Evolutionary conservation across 2,888 invertebrate genomes (phyloP), one percentile per base, ranked within the genome.

Genomic region (Eupithecia tripunctaria): DNA sequence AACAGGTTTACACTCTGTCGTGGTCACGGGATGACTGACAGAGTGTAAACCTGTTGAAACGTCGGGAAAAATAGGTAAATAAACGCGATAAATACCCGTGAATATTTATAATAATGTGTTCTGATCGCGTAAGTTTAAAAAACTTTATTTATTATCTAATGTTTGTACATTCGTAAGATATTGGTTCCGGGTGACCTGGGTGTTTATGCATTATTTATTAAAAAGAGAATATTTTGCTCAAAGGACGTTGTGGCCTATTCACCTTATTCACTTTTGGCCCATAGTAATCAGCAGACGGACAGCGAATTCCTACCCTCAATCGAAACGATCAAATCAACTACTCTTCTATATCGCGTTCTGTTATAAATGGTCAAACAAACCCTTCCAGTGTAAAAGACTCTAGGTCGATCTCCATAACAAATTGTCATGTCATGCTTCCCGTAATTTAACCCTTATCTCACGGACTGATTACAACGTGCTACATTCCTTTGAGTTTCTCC

Each of bases 351-450:
- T 1, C 56, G 14, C 5, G 25, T 51, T 56, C 56, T 14, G 5
- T 1, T 25, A 5, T 25, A 14, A 64, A n/a, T 38, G 15, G 64
- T 41, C 38, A 21, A 70, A 41, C 41, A 59, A 51, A 59, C 67
- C 32, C 47, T 32, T 78, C 76, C 73, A 65, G 74, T 47, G 62
- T 43, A 60, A 68, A 12, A 66, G 63, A 43, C 43, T 78, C 75
- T 32, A 38, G 0, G 67, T 36, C 8, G 80, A 79, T 79, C 82
- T 84, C 81, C 76, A 76, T 88, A 89, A 91, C 90, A 91, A 91
- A 91, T 91, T 85, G 90, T 89, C 82, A 82, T 85, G 90, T 90
- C 91, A 90, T 91, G 91, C 89, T 88, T 87, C 86, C 83, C 87
- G 88, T 91, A 88, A 90, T 90, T 89, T 87, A 83, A 82, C 79